Base-by-base conservation (phyloP, 2,888 invertebrate species). In the Drosophila mercatorum region DNA sequence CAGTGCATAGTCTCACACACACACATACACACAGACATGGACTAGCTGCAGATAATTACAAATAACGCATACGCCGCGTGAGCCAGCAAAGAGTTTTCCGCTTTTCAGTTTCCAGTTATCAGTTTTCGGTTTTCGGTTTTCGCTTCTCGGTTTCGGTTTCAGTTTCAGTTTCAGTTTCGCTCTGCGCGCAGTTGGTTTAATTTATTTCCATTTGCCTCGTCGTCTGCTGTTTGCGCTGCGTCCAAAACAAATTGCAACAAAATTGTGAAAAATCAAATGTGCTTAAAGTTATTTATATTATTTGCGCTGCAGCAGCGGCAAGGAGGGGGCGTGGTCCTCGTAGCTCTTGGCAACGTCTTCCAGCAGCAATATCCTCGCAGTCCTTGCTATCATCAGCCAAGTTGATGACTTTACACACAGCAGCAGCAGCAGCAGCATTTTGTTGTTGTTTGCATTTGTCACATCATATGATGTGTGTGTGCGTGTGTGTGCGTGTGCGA, bases 241-340 rank as follows among this genome's bases (percentile, higher is more conserved):
- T 31, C 47, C 63, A 65, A 77, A 78, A 72, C 72, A 69, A 80
- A 82, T 80, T 80, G 73, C 65, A 71, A 52, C 71, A 47, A 74
- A 85, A 86, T 80, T 78, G 76, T 80, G 71, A 88, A 82, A 87
- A 87, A 82, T 84, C 82, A 82, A 87, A 84, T 78, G 80, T 71
- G 51, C 68, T 81, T 78, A 57, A 76, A 67, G 69, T 71, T 78
- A 70, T 78, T 86, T 86, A 75, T 79, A 65, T 83, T 71, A 80
- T 69, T 76, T 70, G 76, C 47, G 46, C 69, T 58, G 62, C 17
- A 51, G 47, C 68, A 34, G 7, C 7, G 31, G 31, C 6, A 7
- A 2, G 31, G 31, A 34, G 38, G 6, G 12, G 10, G 28, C 43
- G 47, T 28, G 47, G 47, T 26, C 14, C 22, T 22, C 22, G 56